Evolutionary conservation across 2,113 vertebrate species (phyloP).

Genomic region (Hyaena hyaena): DNA sequence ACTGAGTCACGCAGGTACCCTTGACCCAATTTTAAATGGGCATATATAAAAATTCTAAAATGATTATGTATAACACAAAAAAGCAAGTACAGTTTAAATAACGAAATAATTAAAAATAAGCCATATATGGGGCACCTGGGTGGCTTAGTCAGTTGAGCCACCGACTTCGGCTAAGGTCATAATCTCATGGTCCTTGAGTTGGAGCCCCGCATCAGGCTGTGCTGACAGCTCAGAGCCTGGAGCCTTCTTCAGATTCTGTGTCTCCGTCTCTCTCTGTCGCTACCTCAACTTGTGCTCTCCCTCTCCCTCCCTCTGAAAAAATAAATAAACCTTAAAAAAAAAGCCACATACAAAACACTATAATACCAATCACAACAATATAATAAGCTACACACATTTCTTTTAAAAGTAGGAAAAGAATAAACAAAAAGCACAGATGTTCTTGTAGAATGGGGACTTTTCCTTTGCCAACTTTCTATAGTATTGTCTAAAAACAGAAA

Average conservation of each 20-base stretch:
- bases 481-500: not conserved
- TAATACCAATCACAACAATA: not conserved
- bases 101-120: slow-evolving; percentile 27
- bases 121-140: not conserved
- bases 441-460: slow-evolving; percentile 1
- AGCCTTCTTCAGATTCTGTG: too few species aligned
- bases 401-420: slow-evolving; percentile 42
- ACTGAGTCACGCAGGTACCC: too few species aligned
- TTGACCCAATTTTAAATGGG: not conserved
- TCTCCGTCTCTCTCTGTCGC: too few species aligned
- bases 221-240: too few species aligned
- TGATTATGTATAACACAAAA: not conserved
- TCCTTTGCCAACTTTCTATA: slow-evolving; percentile 5
- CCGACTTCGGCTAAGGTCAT: too few species aligned
- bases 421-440: not conserved
- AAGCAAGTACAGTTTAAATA: not conserved
- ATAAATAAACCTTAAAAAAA: slow-evolving; percentile 12
- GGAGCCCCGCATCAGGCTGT: too few species aligned
- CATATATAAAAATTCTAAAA: slow-evolving; percentile 23
- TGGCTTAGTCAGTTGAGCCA: too few species aligned
- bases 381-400: not conserved
- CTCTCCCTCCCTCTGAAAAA: not conserved
- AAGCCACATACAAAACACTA: not conserved
- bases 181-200: too few species aligned
- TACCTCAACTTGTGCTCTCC: too few species aligned